Evolutionary conservation across 2,888 invertebrate species (phyloP).

Genomic region (Cephus pulcher): DNA sequence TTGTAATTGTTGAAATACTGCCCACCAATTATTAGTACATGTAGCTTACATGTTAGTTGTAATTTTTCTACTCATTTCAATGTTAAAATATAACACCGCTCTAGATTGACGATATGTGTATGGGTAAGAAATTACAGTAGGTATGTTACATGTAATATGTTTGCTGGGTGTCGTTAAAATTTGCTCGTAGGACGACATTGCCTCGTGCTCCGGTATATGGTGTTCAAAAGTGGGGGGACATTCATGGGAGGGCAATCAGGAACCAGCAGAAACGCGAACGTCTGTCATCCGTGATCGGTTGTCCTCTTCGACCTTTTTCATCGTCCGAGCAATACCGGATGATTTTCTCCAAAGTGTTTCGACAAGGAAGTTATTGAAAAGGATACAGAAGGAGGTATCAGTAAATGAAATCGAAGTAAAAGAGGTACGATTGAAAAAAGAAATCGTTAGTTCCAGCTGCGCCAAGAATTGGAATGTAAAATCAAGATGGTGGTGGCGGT

Average conservation of each 20-base stretch:
- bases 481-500: constrained; percentile 57
- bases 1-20: background rate
- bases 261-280: background rate
- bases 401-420: background rate
- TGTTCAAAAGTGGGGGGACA: background rate
- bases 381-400: background rate
- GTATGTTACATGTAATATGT: background rate
- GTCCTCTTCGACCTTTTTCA: background rate
- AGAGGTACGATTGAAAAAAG: background rate
- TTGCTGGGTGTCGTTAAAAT: background rate
- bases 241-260: background rate
- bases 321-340: background rate
- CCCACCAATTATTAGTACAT: background rate
- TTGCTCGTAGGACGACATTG: background rate
- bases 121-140: background rate
- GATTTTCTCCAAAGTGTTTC: background rate
- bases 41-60: background rate
- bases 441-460: constrained; percentile 35
- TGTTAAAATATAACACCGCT: background rate
- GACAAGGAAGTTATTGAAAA: background rate
- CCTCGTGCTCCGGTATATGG: background rate
- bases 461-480: constrained; percentile 42
- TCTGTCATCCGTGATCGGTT: background rate
- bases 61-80: background rate
- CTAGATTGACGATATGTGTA: background rate